Evolutionary conservation across 2,888 invertebrate genomes (phyloP), one percentile per base, ranked within the genome.

Genomic region (Anorthoa munda): DNA sequence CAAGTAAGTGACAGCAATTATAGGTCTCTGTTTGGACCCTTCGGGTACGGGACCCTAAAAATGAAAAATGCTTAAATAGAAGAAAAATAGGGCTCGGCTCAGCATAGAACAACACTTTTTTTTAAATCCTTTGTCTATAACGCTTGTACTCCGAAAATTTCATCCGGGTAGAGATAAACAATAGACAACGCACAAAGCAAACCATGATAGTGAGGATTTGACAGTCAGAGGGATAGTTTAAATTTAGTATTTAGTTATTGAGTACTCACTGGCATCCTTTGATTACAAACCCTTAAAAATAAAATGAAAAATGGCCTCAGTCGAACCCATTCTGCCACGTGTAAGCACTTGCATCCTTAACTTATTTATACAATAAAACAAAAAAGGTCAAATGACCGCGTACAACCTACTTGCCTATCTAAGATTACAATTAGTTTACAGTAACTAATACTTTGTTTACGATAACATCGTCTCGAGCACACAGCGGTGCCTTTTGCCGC

Each of bases 401-500:
- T 39, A 39, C 53, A 67, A 72, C 82, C 66, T 77, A 58, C 63
- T 75, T 60, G 58, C 71, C 61, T 73, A 78, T 84, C 81, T 82
- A 70, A 81, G 56, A 77, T 81, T 72, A 58, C 66, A 76, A 18
- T 51, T 71, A 70, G 72, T 82, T 65, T 73, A 77, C 23, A 74
- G 74, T 81, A 81, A 70, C 78, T 55, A 79, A 70, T 81, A 15
- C 56, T n/a, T 18, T 81, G 85, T 85, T 85, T 85, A 85, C n/a
- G 81, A 51, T 72, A 84, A 81, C 73, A 70, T 45, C 55, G 67
- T 74, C 75, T 78, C 72, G 55, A 69, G 72, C 39, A 72, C 53
- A 61, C 17, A 3, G 83, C 85, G 84, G 88, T 58, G 12, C 80
- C 69, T 76, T 88, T 88, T 87, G 85, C 86, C 86, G 83, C 87